Conservation (phyloP, 30 jellyfish, hydroid and myxozoan genomes). For the Aurelia sp. region DNA sequence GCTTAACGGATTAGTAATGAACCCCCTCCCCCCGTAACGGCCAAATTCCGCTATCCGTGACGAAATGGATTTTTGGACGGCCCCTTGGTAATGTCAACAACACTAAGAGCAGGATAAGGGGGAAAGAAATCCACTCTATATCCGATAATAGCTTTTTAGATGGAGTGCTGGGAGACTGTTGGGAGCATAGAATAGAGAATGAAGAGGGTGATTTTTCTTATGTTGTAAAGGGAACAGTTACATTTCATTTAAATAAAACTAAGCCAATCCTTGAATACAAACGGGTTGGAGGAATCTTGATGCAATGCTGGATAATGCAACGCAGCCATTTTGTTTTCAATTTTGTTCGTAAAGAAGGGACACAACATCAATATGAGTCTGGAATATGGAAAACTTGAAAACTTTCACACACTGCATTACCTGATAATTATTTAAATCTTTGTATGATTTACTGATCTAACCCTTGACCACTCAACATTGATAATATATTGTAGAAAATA, state of each 20-base stretch:
- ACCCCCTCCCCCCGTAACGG: too few species aligned
- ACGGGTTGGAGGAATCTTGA: neutral
- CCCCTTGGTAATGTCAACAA: too few species aligned
- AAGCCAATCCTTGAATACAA: neutral
- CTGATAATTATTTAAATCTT: neutral
- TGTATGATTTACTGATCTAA: too few species aligned
- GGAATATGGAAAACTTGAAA: neutral
- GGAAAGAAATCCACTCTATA: neutral
- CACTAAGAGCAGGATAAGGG: too few species aligned
- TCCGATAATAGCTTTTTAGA: neutral
- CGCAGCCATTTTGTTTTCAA: neutral
- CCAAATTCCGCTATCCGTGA: too few species aligned
- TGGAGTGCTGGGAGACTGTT: neutral
- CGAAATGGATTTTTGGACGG: too few species aligned
- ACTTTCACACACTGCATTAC: conserved; percentile 4
- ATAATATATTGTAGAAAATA: too few species aligned
- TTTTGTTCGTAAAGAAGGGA: neutral
- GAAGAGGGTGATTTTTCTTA: conserved; percentile 4
- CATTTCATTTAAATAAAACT: neutral
- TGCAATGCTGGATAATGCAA: conserved; percentile 2
- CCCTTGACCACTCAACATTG: too few species aligned
- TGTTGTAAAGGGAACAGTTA: neutral
- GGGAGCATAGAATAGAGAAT: conserved; percentile 16
- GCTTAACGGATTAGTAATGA: too few species aligned
- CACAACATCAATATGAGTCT: neutral